Evolutionary conservation across 2,888 invertebrate genomes (phyloP), one percentile per base, ranked within the genome.

Genomic region (Halocaridina rubra): DNA sequence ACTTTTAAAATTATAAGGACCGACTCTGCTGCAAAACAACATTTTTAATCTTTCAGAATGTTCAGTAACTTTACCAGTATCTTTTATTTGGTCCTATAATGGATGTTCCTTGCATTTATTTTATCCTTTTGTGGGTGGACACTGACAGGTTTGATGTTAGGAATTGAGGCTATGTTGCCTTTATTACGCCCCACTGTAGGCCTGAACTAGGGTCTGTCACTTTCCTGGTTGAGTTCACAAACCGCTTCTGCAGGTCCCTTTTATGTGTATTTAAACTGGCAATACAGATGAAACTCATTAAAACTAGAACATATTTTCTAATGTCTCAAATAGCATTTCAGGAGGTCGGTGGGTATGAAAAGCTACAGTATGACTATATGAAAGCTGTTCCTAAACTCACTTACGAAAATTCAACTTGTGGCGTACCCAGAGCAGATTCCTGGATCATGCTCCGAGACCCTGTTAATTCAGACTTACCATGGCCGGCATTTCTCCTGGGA

Each of bases 401-500:
- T 1, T 86, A 88, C 5, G 80, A 84, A 24, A 90, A 89, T 75
- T 85, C 89, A 10, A 89, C 89, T 2, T 90, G 90, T 79, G 90
- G 90, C 1, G 61, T 88, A 33, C 90, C 90, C 0, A 90, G 90
- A 24, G 87, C 89, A 4, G 90, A 92, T 81, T 90, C 92, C 0
- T 92, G 92, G 90, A 89, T 89, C 75, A 91, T 92, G 91, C 89
- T 92, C 32, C 88, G 92, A 10, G 89, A 90, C 24, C 90, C 90
- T 4, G 87, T 90, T 30, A 91, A 91, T 87, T 90, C 90, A 19
- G 91, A 92, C 87, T 90, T 92, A 90, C 92, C 92, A 1, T 92
- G 92, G 92, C 90, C 91, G 1, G 92, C 92, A 1, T 92, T 92
- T 86, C 88, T 92, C 3, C 88, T 92, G 3, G 92, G 92, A 2